Percentiles rank a stretch among this genome's conserved stretches.
Conservation (phyloP, 37 sponge, comb jelly and placozoan species). For the Trichoplax adhaerens region DNA sequence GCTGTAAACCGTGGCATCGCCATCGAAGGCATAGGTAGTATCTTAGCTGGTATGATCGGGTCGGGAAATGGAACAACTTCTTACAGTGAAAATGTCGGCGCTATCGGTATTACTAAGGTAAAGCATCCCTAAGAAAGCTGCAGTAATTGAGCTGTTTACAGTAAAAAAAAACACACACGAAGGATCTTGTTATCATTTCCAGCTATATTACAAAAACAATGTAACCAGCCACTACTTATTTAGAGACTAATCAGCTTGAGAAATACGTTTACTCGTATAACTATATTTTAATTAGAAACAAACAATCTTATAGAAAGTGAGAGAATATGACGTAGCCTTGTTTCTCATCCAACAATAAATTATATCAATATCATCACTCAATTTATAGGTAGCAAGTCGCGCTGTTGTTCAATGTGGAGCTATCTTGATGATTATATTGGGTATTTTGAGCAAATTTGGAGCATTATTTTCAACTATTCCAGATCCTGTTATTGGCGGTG, state of each 20-base stretch:
- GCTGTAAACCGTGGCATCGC: slow-evolving; percentile 12
- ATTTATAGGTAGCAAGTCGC: slow-evolving; percentile 14
- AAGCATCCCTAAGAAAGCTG: background rate
- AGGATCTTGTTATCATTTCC: too few species aligned
- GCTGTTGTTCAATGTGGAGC: slow-evolving; percentile 9
- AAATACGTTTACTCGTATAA: too few species aligned
- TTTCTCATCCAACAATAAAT: too few species aligned
- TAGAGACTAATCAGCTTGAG: too few species aligned
- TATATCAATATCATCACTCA: too few species aligned
- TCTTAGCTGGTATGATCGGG: slow-evolving; percentile 11
- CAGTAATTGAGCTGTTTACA: too few species aligned
- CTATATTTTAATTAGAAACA: too few species aligned
- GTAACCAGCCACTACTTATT: too few species aligned
- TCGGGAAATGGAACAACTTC: slow-evolving; percentile 12
- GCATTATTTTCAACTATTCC: slow-evolving; percentile 14
- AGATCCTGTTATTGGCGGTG: slow-evolving; percentile 12
- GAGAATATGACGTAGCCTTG: too few species aligned
- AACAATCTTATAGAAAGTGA: too few species aligned
- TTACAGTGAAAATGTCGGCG: slow-evolving; percentile 18
- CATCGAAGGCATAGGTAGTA: slow-evolving; percentile 14
- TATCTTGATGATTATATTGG: slow-evolving; percentile 11
- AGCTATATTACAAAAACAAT: too few species aligned
- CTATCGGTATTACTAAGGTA: slow-evolving; percentile 17
- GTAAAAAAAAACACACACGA: too few species aligned
- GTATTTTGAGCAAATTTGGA: slow-evolving; percentile 10